Percentiles rank a stretch among this genome's conserved stretches.
Evolutionary conservation across 2,113 vertebrate genomes (phyloP).

Genomic region (Lathamus discolor): DNA sequence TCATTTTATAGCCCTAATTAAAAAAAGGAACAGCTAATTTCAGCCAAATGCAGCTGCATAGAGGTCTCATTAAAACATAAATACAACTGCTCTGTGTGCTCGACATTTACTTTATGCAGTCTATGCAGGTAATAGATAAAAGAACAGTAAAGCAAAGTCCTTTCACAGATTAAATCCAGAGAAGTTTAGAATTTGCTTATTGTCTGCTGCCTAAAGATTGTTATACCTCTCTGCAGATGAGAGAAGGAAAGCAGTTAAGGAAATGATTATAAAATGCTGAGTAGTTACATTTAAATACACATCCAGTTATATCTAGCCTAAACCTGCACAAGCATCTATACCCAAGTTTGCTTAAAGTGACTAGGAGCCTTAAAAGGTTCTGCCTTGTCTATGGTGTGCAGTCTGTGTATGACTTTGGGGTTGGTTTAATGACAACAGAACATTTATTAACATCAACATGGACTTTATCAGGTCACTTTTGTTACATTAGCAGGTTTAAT

Average conservation of each 20-base stretch:
- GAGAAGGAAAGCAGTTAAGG: neutral
- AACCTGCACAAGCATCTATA: neutral
- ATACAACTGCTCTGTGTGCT: slow-evolving; percentile 59
- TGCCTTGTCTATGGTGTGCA: neutral
- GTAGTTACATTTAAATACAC: slow-evolving; percentile 35
- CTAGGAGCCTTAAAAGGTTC: neutral
- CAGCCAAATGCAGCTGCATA: slow-evolving; percentile 75
- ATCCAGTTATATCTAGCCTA: neutral
- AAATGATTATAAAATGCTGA: slow-evolving; percentile 58
- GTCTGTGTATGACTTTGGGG: neutral
- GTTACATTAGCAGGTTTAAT: neutral
- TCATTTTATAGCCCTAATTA: slow-evolving; percentile 74
- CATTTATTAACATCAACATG: neutral
- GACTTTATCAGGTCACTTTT: neutral
- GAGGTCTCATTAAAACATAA: slow-evolving; percentile 62
- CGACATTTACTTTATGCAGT: neutral
- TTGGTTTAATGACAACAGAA: neutral
- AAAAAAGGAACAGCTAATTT: slow-evolving; percentile 75
- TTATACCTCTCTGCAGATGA: neutral
- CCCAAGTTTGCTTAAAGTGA: neutral
- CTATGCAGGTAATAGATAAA: slow-evolving; percentile 22
- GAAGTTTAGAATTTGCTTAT: slow-evolving; percentile 17
- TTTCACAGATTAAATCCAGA: slow-evolving; percentile 58
- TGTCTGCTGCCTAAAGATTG: slow-evolving; percentile 20
- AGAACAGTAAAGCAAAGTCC: neutral